phyloP scores from a whole-genome alignment of 2,113 vertebrate genomes.

The Microtus richardsoni region DNA sequence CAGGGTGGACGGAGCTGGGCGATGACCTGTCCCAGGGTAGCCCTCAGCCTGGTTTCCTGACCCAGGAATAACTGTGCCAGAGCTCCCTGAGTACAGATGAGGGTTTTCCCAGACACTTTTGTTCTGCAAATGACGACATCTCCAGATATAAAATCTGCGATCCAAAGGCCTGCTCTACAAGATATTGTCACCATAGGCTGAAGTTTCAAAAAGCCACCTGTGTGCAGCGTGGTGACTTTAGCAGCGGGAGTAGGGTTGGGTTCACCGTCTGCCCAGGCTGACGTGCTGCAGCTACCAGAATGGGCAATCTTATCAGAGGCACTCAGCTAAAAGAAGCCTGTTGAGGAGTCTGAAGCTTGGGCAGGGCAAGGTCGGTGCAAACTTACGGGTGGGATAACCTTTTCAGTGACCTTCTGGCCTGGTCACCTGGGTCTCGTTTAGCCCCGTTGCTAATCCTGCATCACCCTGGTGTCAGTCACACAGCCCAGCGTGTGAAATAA shows the following conservation, averaged over 20 bases:
- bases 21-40: neutral
- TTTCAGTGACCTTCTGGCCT: neutral
- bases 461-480: neutral
- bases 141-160: neutral
- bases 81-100: neutral
- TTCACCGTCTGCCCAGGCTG: rapidly evolving
- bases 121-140: neutral
- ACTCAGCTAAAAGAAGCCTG: neutral
- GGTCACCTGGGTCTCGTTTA: neutral
- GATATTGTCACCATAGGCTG: neutral
- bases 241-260: neutral
- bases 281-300: rapidly evolving
- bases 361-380: neutral
- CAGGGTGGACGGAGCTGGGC: neutral
- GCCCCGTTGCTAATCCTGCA: neutral
- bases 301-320: neutral
- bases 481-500: rapidly evolving
- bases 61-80: neutral
- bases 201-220: neutral
- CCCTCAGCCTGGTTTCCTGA: neutral
- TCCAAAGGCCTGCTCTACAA: neutral
- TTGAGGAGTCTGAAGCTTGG: too few species aligned
- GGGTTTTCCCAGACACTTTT: neutral
- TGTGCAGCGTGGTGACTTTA: neutral
- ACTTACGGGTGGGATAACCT: too few species aligned